These are phyloP conservation scores for Drosophila pseudotakahashii DNA, from an alignment of 2,888 invertebrate species.

Conservation along the genomic window DNA sequence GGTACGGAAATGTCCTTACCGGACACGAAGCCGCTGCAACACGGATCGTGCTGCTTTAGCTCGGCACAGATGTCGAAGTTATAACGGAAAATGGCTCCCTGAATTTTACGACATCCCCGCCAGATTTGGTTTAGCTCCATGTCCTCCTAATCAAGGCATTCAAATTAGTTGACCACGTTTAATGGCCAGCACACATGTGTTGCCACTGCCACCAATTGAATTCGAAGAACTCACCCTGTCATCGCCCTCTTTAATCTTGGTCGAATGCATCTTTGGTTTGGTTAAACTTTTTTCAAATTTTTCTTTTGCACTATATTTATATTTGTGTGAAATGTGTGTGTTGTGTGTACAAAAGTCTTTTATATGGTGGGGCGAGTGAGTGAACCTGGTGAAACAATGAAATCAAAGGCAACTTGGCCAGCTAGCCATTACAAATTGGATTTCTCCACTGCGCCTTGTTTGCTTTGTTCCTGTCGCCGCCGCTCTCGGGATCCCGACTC, in stretches of 20 bases:
- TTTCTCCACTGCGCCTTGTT: constrained; percentile 59
- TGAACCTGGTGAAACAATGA: constrained; percentile 46
- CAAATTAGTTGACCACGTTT: constrained; percentile 37
- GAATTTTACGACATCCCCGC: constrained; percentile 92
- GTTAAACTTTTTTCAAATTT: constrained; percentile 36
- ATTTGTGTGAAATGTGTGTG: constrained; percentile 31
- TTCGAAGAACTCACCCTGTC: constrained; percentile 59
- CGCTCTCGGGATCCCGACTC: constrained; percentile 31
- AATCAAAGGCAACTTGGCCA: constrained; percentile 46
- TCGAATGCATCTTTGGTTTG: constrained; percentile 61
- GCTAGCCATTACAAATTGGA: constrained; percentile 60
- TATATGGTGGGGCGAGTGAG: constrained; percentile 3
- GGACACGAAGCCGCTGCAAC: constrained; percentile 88
- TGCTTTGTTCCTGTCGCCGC: constrained; percentile 50
- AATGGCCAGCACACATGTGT: constrained; percentile 18
- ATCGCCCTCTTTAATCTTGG: constrained; percentile 70
- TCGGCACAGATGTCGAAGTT: constrained; percentile 90
- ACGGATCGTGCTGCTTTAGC: constrained; percentile 89
- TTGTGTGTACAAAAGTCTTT: constrained; percentile 29
- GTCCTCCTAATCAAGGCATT: constrained; percentile 57
- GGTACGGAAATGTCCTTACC: constrained; percentile 82
- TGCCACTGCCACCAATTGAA: background rate
- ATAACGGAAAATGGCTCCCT: constrained; percentile 89
- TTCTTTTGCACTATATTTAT: constrained; percentile 34
- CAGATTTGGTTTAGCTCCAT: constrained; percentile 88